A percentile compares a stretch with the other conserved stretches of the same genome.
Evolutionary conservation across 2,888 invertebrate genomes (phyloP).

Genomic region (Hedya salicella): DNA sequence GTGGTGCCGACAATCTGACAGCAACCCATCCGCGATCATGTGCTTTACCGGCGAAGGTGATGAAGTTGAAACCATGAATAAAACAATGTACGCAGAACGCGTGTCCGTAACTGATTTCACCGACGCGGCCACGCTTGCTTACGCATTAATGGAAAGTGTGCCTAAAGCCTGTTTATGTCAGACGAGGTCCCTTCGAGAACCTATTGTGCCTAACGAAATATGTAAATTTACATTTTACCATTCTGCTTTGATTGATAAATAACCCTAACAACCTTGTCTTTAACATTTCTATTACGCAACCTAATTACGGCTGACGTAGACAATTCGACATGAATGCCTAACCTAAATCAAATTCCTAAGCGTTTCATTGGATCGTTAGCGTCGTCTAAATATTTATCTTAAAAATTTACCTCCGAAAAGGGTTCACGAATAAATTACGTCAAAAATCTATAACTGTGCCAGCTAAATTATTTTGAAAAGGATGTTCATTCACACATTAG

Average conservation of each 20-base stretch:
- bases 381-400: conserved; percentile 58
- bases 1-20: not conserved
- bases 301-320: conserved; percentile 35
- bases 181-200: conserved; percentile 31
- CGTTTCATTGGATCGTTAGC: conserved; percentile 40
- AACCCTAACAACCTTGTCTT: conserved; percentile 14
- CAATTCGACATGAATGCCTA: conserved; percentile 29
- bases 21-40: not conserved
- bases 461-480: conserved; percentile 79
- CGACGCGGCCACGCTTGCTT: conserved; percentile 36
- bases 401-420: conserved; percentile 62
- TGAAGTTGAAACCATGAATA: conserved; percentile 34
- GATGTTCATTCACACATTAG: conserved; percentile 80
- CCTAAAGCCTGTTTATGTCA: conserved; percentile 42
- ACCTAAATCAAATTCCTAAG: conserved; percentile 42
- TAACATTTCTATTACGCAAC: conserved; percentile 32
- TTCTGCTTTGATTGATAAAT: conserved; percentile 29
- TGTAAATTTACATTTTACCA: conserved; percentile 34
- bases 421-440: conserved; percentile 76
- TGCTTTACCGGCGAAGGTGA: conserved; percentile 18
- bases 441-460: conserved; percentile 77
- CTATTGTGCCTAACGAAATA: conserved; percentile 40
- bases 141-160: conserved; percentile 42
- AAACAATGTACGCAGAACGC: conserved; percentile 43
- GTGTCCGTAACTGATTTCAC: conserved; percentile 43